Percentiles rank a stretch among this genome's conserved stretches.
These are phyloP conservation scores for Geothlypis trichas DNA, from an alignment of 2,113 vertebrate genomes.

Conservation along the genomic window DNA sequence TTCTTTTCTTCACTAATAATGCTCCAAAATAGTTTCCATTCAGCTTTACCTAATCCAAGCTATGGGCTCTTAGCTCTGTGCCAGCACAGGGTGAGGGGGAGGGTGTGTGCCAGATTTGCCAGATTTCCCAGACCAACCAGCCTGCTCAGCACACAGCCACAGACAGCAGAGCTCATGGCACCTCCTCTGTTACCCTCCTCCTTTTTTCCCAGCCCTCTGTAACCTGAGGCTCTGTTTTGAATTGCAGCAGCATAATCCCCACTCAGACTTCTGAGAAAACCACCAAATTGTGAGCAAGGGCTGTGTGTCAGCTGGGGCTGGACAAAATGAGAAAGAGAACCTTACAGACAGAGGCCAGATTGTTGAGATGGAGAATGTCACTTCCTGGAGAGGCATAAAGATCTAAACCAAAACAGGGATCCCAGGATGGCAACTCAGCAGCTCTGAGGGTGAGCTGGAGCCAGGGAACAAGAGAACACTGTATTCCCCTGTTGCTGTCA, in stretches of 20 bases:
- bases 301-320: neutral
- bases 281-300: neutral
- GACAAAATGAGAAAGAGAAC: neutral
- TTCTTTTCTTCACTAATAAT: neutral
- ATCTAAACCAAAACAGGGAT: neutral
- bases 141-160: neutral
- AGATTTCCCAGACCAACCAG: neutral
- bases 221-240: neutral
- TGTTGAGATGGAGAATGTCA: neutral
- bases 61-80: neutral
- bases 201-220: neutral
- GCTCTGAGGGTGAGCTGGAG: neutral
- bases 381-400: neutral
- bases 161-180: neutral
- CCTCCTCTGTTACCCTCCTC: neutral
- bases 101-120: neutral
- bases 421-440: neutral
- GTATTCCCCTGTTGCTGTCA: neutral
- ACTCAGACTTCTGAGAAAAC: neutral
- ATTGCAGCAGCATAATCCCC: neutral
- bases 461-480: neutral
- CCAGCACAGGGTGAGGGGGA: fast-evolving
- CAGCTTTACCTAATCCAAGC: neutral
- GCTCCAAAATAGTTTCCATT: neutral
- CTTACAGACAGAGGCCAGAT: neutral